Base-by-base conservation (phyloP, 2,888 invertebrate genomes). In the Diabrotica balteata region DNA sequence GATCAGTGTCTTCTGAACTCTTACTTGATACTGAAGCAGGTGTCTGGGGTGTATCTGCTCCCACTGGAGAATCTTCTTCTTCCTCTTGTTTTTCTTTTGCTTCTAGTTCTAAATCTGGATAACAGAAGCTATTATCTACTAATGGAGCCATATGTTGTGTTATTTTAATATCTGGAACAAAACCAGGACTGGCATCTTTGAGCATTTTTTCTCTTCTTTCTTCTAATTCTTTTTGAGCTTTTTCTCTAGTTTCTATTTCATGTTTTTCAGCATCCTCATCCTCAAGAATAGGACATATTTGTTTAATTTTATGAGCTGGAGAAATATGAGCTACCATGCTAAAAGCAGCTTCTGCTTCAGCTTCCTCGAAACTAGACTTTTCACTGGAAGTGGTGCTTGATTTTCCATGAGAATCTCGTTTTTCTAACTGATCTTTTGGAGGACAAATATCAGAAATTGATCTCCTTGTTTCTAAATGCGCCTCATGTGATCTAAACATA, bases 1-100 rank as follows among this genome's bases (percentile, higher is more conserved):
- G 89, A 74, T 90, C 89, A 22, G 89, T 88, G 63, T 89, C 89
- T 69, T 90, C 85, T 7, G 90, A 90, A 77, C 89, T 89, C 80
- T 88, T 88, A 76, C 89, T 90, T 1, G 90, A 90, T 17, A 51
- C 52, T 17, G 89, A 89, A 67, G 87, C 85, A 45, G 89, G 90
- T 45, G 89, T 88, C 73, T 88, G 88, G 6, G 88, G 88, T 4
- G 89, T 88, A 8, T 87, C 86, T 63, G 78, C 74, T 72, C 75
- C 70, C 10, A 69, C 72, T 67, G 68, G 66, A 17, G 77, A 77
- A 69, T 82, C 82, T 61, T 78, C 72, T 67, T 81, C 81, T 54
- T 72, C 72, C 50, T 73, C 70, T 49, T 78, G 72, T 65, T 79
- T 76, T 70, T 83, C 83, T 72, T 84, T 80, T 60, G 83, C 83